A percentile compares a stretch with the other conserved stretches of the same genome.
Evolutionary conservation across 2,888 invertebrate genomes (phyloP).

Genomic region (Chironomus tentans): DNA sequence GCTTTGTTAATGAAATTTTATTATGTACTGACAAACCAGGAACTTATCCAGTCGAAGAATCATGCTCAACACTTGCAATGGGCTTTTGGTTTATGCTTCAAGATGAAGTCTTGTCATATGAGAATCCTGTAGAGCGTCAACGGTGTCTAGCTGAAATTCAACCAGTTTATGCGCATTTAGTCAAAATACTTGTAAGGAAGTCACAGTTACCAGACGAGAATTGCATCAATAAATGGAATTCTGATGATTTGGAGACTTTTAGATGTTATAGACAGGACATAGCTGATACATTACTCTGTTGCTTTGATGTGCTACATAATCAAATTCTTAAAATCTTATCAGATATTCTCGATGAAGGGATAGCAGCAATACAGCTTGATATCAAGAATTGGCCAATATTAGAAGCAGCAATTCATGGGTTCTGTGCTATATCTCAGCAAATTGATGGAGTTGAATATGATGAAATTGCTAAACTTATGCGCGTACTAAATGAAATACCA

Average conservation of each 20-base stretch:
- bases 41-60: slow-evolving; percentile 80
- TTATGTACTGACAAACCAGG: slow-evolving; percentile 72
- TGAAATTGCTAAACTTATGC: slow-evolving; percentile 51
- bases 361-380: slow-evolving; percentile 41
- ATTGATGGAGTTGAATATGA: slow-evolving; percentile 49
- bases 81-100: slow-evolving; percentile 90
- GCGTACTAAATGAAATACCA: slow-evolving; percentile 53
- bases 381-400: slow-evolving; percentile 48
- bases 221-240: slow-evolving; percentile 50
- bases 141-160: slow-evolving; percentile 49
- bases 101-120: slow-evolving; percentile 43
- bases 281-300: slow-evolving; percentile 78
- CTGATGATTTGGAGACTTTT: slow-evolving; percentile 77
- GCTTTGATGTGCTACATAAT: slow-evolving; percentile 70
- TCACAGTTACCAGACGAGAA: slow-evolving; percentile 61
- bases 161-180: slow-evolving; percentile 69
- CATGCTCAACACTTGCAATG: slow-evolving; percentile 73
- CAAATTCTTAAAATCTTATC: slow-evolving; percentile 63
- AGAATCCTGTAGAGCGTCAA: slow-evolving; percentile 31
- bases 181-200: slow-evolving; percentile 67
- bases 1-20: slow-evolving; percentile 62
- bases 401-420: slow-evolving; percentile 59
- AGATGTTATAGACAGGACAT: slow-evolving; percentile 82
- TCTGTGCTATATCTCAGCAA: slow-evolving; percentile 54
- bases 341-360: slow-evolving; percentile 50